Conservation (phyloP, 2,888 invertebrate species). For the Polyploca ridens region DNA sequence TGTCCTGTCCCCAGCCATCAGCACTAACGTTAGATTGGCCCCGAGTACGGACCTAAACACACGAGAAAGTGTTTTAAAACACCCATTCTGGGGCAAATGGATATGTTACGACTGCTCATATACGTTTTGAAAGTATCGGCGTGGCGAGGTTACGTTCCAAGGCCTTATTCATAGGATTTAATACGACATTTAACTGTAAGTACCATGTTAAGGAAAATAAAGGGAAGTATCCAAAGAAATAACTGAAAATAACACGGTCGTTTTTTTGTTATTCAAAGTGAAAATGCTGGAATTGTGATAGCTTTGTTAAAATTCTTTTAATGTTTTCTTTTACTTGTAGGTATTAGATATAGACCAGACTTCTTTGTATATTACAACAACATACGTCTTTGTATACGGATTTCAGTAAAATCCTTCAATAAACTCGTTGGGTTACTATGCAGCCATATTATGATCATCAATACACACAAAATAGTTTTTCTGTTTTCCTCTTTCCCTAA, state of each 20-base stretch:
- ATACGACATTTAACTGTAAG: constrained; percentile 28
- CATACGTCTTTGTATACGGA: no score
- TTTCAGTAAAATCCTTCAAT: no score
- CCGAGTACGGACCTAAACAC: constrained; percentile 57
- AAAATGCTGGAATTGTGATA: neutral
- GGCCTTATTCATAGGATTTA: constrained; percentile 27
- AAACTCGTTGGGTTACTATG: no score
- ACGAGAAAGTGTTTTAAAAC: constrained; percentile 71
- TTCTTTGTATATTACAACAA: no score
- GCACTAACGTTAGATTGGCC: constrained; percentile 8
- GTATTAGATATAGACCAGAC: no score
- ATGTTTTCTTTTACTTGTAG: neutral
- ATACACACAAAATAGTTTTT: neutral
- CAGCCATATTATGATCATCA: no score
- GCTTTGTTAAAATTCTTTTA: neutral
- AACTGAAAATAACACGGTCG: neutral
- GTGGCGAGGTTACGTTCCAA: constrained; percentile 24
- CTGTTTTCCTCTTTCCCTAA: neutral
- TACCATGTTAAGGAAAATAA: constrained; percentile 19
- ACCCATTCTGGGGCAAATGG: constrained; percentile 53
- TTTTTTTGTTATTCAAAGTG: neutral
- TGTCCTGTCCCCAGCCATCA: constrained; percentile 3
- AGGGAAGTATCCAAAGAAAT: neutral
- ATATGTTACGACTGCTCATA: constrained; percentile 38
- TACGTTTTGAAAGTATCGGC: neutral